A percentile compares a stretch with the other conserved stretches of the same genome.
Evolutionary conservation across 1,140 invertebrate species (phyloP).

Genomic region (Drosophila sp.): DNA sequence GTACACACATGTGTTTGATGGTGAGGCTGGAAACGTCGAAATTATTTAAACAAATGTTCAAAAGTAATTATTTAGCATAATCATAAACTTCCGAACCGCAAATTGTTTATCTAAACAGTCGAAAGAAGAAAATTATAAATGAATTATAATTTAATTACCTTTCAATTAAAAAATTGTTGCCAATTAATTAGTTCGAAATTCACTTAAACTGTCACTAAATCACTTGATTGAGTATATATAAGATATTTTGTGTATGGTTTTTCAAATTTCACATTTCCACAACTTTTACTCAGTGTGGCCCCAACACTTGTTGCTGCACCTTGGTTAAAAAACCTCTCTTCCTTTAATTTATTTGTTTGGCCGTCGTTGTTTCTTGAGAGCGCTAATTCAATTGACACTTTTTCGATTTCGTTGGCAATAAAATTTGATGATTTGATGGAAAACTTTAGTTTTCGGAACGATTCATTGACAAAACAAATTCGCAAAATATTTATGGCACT

Average conservation of each 20-base stretch:
- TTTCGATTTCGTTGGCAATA: conserved; percentile 35
- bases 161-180: conserved; percentile 5
- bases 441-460: conserved; percentile 59
- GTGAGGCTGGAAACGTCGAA: not conserved
- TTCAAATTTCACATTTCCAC: conserved; percentile 4
- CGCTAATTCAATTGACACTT: conserved; percentile 80
- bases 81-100: conserved; percentile 12
- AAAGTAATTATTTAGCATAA: conserved; percentile 11
- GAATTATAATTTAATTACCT: conserved; percentile 35
- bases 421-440: conserved; percentile 51
- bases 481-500: conserved; percentile 15
- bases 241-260: not conserved
- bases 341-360: conserved; percentile 18
- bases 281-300: not conserved
- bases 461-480: conserved; percentile 64
- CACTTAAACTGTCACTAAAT: conserved; percentile 6
- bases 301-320: conserved; percentile 27
- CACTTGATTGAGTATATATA: conserved; percentile 4
- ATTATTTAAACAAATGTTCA: conserved; percentile 40
- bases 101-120: conserved; percentile 24
- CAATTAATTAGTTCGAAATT: conserved; percentile 2
- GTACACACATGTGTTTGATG: no score
- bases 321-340: conserved; percentile 28
- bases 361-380: conserved; percentile 10
- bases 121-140: conserved; percentile 4